phyloP scores from a whole-genome alignment of 2,888 invertebrate genomes.

The Odontothrips loti region DNA sequence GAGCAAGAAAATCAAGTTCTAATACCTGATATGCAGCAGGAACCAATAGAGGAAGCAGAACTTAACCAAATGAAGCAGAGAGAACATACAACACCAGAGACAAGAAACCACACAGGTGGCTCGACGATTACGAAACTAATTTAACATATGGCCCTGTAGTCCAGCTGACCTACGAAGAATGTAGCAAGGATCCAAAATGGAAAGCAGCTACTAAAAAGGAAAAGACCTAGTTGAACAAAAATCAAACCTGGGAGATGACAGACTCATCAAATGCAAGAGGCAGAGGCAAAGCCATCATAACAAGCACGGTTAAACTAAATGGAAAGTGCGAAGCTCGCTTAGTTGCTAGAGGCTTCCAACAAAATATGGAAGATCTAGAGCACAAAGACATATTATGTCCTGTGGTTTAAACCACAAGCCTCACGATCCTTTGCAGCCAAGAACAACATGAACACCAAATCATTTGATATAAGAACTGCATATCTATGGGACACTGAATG shows the following conservation, averaged over 20 bases:
- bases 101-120: too few relatives aligned
- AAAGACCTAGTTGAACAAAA: neutral
- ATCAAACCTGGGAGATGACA: conserved; percentile 1
- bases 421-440: conserved; percentile 32
- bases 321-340: conserved; percentile 34
- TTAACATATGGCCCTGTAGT: too few relatives aligned
- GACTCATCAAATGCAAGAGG: neutral
- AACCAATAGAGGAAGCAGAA: too few relatives aligned
- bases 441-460: neutral
- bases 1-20: too few relatives aligned
- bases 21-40: too few relatives aligned
- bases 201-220: conserved; percentile 5
- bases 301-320: neutral
- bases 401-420: conserved; percentile 18
- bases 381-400: conserved; percentile 35
- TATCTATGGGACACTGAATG: conserved; percentile 35
- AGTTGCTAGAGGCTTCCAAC: conserved; percentile 35
- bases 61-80: too few relatives aligned
- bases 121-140: too few relatives aligned
- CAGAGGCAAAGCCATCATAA: neutral
- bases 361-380: conserved; percentile 33
- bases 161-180: too few relatives aligned
- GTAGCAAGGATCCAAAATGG: neutral
- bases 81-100: too few relatives aligned
- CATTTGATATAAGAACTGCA: conserved; percentile 36